Percentiles rank a stretch among this genome's conserved stretches.
Evolutionary conservation across 2,888 invertebrate species (phyloP).

Genomic region (Caenorhabditis sulstoni): DNA sequence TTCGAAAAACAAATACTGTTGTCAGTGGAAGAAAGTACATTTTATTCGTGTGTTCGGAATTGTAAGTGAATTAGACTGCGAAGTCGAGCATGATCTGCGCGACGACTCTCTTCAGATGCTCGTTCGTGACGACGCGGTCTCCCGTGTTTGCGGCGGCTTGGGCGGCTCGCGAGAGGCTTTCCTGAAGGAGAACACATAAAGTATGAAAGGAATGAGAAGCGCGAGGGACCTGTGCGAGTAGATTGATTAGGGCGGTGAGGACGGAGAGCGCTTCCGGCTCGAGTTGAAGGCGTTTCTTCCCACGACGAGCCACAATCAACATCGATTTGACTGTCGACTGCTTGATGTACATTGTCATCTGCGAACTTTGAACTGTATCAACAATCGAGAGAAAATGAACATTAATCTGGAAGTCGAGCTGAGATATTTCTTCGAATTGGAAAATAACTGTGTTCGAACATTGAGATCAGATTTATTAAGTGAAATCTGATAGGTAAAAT

Average conservation of each 20-base stretch:
- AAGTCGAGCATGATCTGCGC: conserved; percentile 59
- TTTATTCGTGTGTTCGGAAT: conserved; percentile 15
- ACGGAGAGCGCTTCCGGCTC: conserved; percentile 36
- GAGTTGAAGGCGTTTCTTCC: conserved; percentile 31
- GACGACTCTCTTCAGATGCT: conserved; percentile 48
- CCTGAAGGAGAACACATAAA: conserved; percentile 21
- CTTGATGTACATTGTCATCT: conserved; percentile 42
- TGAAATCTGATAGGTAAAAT: not conserved
- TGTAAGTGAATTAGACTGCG: conserved; percentile 16
- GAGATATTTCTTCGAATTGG: too few relatives aligned
- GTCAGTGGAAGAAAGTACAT: conserved; percentile 19
- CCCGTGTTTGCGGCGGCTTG: conserved; percentile 52
- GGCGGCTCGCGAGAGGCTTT: conserved; percentile 39
- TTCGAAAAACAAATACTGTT: conserved; percentile 28
- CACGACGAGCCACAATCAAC: conserved; percentile 51
- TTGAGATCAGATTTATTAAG: too few relatives aligned
- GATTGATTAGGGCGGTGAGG: conserved; percentile 48
- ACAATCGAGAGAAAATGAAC: too few relatives aligned
- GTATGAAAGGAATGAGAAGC: not conserved
- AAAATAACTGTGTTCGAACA: too few relatives aligned
- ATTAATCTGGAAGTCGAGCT: too few relatives aligned
- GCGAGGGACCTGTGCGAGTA: conserved; percentile 35
- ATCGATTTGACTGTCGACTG: conserved; percentile 50
- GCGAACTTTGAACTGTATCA: too few relatives aligned
- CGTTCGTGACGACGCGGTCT: conserved; percentile 28